phyloP scores from a whole-genome alignment of 1,140 invertebrate genomes.

The Sogatella furcifera region DNA sequence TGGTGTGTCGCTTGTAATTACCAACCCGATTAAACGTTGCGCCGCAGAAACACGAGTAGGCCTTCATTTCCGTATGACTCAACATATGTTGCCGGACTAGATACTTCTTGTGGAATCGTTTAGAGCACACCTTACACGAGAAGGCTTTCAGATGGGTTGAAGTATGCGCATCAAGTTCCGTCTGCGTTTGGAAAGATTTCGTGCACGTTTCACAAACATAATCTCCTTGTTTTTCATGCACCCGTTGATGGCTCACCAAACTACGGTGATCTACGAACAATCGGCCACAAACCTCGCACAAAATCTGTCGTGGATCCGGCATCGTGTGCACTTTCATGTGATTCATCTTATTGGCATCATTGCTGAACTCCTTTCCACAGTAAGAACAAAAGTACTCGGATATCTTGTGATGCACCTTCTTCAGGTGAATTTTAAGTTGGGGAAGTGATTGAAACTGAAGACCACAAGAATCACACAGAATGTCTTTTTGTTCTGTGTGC shows the following conservation, averaged over 20 bases:
- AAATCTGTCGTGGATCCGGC: not conserved
- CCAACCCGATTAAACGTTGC: not conserved
- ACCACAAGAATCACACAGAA: not conserved
- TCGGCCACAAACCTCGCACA: not conserved
- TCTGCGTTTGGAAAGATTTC: not conserved
- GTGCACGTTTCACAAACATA: not conserved
- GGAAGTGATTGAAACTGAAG: not conserved
- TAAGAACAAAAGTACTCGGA: not conserved
- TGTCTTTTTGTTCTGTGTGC: too few species aligned
- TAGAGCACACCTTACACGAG: not conserved
- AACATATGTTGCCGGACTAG: not conserved
- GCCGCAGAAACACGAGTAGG: not conserved
- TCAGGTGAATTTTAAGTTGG: not conserved
- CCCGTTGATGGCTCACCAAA: not conserved
- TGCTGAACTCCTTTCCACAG: not conserved
- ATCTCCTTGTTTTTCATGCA: not conserved
- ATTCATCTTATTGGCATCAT: not conserved
- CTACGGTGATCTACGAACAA: not conserved
- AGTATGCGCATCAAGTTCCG: not conserved
- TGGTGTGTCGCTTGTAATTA: not conserved
- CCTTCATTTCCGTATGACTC: not conserved
- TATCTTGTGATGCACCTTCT: not conserved
- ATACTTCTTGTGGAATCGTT: not conserved
- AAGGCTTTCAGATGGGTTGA: not conserved
- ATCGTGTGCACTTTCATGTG: not conserved